Evolutionary conservation across 2,888 invertebrate species (phyloP).

Genomic region (Odontocolon sp.): DNA sequence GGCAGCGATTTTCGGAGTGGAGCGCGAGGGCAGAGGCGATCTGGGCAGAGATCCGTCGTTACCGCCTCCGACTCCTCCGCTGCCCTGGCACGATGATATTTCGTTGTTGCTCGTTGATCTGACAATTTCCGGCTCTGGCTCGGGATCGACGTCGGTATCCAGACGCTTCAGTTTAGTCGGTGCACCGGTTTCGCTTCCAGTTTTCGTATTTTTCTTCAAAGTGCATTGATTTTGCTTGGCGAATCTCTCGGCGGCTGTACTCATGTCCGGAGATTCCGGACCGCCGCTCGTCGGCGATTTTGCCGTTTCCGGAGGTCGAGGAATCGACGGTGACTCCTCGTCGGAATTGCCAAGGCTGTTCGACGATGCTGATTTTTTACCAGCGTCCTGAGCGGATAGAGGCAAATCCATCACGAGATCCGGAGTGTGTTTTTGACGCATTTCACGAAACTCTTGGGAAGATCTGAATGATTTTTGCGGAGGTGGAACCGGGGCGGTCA

Average conservation of each 20-base stretch:
- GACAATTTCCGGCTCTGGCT: slow-evolving; percentile 68
- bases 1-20: slow-evolving; percentile 85
- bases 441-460: slow-evolving; percentile 80
- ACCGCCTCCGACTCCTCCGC: no score
- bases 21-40: slow-evolving; percentile 83
- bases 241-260: slow-evolving; percentile 89
- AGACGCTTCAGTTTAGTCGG: slow-evolving; percentile 66
- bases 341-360: slow-evolving; percentile 78
- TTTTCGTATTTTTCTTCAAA: slow-evolving; percentile 86
- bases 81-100: slow-evolving; percentile 67
- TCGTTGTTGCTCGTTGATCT: slow-evolving; percentile 76
- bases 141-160: slow-evolving; percentile 57
- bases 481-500: slow-evolving; percentile 70
- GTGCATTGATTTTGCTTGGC: slow-evolving; percentile 91
- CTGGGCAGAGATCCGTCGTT: slow-evolving; percentile 67
- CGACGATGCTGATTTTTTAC: slow-evolving; percentile 76
- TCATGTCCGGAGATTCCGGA: slow-evolving; percentile 85
- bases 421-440: slow-evolving; percentile 85
- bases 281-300: slow-evolving; percentile 77
- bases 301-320: slow-evolving; percentile 75
- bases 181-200: slow-evolving; percentile 46
- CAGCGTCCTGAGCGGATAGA: slow-evolving; percentile 79
- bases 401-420: slow-evolving; percentile 93
- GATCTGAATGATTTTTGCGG: slow-evolving; percentile 80
- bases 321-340: slow-evolving; percentile 74